Conservation (phyloP, 2,113 vertebrate genomes). For the Lophura nycthemera region DNA sequence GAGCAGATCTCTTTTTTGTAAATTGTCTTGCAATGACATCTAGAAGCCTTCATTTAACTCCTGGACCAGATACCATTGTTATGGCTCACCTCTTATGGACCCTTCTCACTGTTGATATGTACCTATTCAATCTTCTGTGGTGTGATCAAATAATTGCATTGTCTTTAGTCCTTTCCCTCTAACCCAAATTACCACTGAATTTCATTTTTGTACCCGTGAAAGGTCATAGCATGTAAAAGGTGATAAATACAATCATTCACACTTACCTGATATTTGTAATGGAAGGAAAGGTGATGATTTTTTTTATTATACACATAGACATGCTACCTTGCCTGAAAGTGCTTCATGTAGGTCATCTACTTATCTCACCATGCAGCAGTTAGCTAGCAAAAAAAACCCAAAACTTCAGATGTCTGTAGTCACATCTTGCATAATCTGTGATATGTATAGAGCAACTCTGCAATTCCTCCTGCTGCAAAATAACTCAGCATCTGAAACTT, state of each 20-base stretch:
- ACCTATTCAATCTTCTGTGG: background rate
- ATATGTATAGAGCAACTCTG: background rate
- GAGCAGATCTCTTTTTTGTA: background rate
- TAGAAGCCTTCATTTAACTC: background rate
- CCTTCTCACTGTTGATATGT: background rate
- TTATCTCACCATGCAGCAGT: background rate
- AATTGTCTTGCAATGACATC: background rate
- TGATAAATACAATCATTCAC: background rate
- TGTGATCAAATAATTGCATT: background rate
- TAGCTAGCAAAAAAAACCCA: background rate
- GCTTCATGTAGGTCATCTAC: background rate
- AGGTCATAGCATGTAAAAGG: background rate
- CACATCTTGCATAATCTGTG: background rate
- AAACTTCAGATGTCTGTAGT: background rate
- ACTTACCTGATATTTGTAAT: background rate
- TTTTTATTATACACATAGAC: background rate
- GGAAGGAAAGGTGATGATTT: background rate
- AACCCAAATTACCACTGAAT: background rate
- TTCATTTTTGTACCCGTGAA: background rate
- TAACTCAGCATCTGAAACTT: background rate
- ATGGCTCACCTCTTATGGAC: background rate
- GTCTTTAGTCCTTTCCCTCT: background rate
- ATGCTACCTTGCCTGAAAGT: background rate
- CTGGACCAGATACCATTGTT: fast-evolving
- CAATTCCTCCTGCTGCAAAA: background rate